phyloP scores from a whole-genome alignment of 1,140 invertebrate species.

The Pseudomyrmex cubaensis region DNA sequence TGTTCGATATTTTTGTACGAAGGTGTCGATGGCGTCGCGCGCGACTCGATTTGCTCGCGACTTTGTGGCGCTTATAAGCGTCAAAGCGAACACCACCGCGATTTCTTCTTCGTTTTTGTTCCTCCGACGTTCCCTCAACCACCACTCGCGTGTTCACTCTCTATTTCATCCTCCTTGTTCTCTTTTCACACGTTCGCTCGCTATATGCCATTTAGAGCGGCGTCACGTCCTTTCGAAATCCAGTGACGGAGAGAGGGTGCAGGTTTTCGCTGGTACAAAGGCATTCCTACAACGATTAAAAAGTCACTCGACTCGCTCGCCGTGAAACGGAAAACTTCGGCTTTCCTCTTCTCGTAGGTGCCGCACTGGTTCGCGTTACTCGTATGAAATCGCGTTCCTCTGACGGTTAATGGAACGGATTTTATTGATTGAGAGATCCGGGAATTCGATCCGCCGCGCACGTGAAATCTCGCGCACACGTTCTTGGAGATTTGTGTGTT shows the following conservation, averaged over 20 bases:
- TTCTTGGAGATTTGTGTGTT: too few relatives aligned
- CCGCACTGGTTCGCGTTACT: constrained; percentile 48
- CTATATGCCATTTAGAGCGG: constrained; percentile 45
- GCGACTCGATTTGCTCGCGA: constrained; percentile 2
- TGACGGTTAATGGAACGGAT: constrained; percentile 4
- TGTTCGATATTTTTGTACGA: background rate
- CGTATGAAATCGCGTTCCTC: constrained; percentile 39
- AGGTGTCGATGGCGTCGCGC: background rate
- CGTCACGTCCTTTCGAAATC: constrained; percentile 39
- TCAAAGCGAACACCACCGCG: constrained; percentile 54
- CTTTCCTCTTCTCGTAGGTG: constrained; percentile 29
- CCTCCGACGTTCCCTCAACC: background rate
- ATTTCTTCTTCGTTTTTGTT: constrained; percentile 48
- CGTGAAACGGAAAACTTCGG: constrained; percentile 65
- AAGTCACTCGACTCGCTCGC: constrained; percentile 65
- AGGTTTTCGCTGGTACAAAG: constrained; percentile 69
- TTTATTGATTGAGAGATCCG: background rate
- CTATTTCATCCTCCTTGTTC: constrained; percentile 13
- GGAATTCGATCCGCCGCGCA: background rate
- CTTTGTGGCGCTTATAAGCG: background rate
- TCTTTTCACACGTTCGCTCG: constrained; percentile 5
- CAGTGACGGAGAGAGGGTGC: constrained; percentile 14
- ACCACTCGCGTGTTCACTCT: background rate
- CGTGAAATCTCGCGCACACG: too few relatives aligned
- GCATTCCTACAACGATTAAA: constrained; percentile 73